Evolutionary conservation across 23 tunicate species (phyloP).

Genomic region (Ciona savignyi): DNA sequence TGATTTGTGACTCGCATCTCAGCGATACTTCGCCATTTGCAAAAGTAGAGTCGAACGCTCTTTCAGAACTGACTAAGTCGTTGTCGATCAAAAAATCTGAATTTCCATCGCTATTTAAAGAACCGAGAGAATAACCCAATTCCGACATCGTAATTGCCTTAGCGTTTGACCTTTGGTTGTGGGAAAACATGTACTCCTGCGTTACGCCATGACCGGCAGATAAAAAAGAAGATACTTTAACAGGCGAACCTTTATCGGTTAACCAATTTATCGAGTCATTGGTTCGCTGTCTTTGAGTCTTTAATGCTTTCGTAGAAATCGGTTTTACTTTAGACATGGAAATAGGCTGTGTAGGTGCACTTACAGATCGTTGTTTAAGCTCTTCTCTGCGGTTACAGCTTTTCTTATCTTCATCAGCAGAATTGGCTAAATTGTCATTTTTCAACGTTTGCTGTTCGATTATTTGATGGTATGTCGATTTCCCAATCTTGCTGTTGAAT

Average conservation of each 20-base stretch:
- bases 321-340: neutral
- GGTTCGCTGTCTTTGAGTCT: neutral
- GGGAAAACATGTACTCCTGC: neutral
- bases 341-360: neutral
- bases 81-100: too few species aligned
- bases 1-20: neutral
- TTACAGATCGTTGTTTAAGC: neutral
- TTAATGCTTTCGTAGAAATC: neutral
- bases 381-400: neutral
- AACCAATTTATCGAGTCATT: neutral
- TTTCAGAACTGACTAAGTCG: too few species aligned
- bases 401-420: neutral
- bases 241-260: neutral
- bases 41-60: neutral
- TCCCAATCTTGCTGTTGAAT: neutral
- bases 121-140: neutral
- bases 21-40: neutral
- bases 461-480: neutral
- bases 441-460: too few species aligned
- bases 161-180: neutral
- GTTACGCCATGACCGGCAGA: neutral
- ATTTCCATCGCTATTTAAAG: neutral
- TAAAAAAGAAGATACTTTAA: neutral
- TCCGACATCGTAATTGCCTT: neutral
- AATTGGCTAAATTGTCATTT: too few species aligned